phyloP scores from a whole-genome alignment of 1,140 invertebrate genomes.

The Hydropsyche tenuis region DNA sequence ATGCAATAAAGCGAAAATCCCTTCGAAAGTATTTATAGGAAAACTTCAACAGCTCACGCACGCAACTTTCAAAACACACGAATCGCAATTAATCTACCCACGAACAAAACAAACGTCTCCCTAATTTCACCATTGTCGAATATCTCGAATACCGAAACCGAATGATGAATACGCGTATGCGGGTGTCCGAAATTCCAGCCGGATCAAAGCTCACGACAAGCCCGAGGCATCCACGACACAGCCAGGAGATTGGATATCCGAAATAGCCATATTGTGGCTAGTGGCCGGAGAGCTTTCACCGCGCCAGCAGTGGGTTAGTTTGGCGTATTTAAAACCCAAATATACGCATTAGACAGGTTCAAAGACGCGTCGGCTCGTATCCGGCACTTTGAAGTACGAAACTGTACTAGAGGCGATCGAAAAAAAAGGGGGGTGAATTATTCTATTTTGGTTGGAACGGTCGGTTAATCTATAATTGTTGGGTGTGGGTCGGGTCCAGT shows the following conservation, averaged over 20 bases:
- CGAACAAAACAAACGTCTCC: neutral
- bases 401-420: neutral
- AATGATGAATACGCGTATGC: neutral
- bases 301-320: slow-evolving; percentile 1
- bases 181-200: neutral
- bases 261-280: too few species aligned
- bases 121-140: slow-evolving; percentile 19
- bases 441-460: neutral
- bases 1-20: too few species aligned
- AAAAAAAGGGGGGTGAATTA: slow-evolving; percentile 2
- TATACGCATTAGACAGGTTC: neutral
- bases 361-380: slow-evolving; percentile 12
- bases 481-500: too few species aligned
- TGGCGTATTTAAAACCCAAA: neutral
- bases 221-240: neutral
- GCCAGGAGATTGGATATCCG: neutral
- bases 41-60: too few species aligned
- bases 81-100: neutral
- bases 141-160: neutral
- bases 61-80: too few species aligned
- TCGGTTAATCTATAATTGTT: too few species aligned
- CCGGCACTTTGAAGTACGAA: slow-evolving; percentile 18
- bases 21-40: too few species aligned
- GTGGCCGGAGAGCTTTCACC: neutral
- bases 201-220: slow-evolving; percentile 5